Evolutionary conservation across 2,888 invertebrate genomes (phyloP), one percentile per base, ranked within the genome.

Genomic region (Villa cingulata): DNA sequence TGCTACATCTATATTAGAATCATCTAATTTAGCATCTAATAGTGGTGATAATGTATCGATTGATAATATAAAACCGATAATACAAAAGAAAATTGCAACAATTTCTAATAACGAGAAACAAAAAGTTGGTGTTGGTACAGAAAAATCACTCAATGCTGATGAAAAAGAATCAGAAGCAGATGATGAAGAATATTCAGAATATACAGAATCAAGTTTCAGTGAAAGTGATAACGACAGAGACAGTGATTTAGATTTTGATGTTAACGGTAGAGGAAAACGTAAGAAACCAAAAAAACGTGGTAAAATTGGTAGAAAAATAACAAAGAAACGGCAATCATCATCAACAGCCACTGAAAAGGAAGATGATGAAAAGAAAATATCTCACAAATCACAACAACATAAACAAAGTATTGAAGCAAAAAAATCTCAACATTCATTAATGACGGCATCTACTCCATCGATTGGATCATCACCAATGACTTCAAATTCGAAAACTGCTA

Each of bases 211-310:
- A 37, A 72, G 71, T 45, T 70, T 73, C 38, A 74, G 72, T 52
- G 64, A 67, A 36, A 61, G 61, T 1, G 68, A 67, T 49, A 77
- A 77, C 57, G 70, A 70, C 53, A 73, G 75, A 41, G 78, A 78
- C 48, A 73, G 77, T 60, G 78, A 78, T 57, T 74, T 77, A 29
- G 78, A 78, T 67, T 77, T 77, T 51, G 75, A 76, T 56, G 75
- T 78, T 49, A 74, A 73, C 57, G 75, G 75, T 56, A 61, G 68
- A 3, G 57, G 62, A 16, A 61, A 63, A 27, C 34, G 50, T 54
- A 58, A 61, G 4, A 65, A 63, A 48, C 36, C 49, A 14, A 48
- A 49, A 3, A 37, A 46, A 40, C 50, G 48, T 46, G 51, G 48
- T 17, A 48, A 49, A 37, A 12, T 45, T 0, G 38, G 12, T 12